Conservation (phyloP, 30 jellyfish, hydroid and myxozoan genomes). For the Cassiopea xamachana region DNA sequence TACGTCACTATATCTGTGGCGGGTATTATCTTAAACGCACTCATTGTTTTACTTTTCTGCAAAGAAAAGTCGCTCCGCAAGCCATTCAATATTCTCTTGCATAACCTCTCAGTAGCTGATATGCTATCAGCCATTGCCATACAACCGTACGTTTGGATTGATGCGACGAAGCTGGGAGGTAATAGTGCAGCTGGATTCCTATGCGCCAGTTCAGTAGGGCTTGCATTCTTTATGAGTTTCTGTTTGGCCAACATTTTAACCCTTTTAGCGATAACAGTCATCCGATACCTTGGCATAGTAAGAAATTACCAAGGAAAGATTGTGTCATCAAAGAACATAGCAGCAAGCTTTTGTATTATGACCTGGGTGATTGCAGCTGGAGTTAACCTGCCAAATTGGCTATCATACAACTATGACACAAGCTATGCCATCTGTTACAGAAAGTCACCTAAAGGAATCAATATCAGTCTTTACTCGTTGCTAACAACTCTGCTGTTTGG, state of each 20-base stretch:
- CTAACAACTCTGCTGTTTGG: not conserved
- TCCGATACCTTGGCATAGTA: not conserved
- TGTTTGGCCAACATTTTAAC: not conserved
- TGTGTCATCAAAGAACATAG: not conserved
- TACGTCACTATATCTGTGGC: not conserved
- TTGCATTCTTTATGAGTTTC: not conserved
- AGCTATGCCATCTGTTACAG: not conserved
- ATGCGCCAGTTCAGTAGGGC: constrained; percentile 12
- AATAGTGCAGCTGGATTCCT: not conserved
- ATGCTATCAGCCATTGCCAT: not conserved
- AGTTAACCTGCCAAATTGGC: not conserved
- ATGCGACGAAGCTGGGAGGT: not conserved
- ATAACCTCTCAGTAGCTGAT: not conserved
- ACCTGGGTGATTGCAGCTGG: not conserved
- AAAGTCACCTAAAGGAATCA: not conserved
- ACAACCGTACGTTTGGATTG: constrained; percentile 2
- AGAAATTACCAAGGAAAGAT: not conserved
- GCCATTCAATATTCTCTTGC: not conserved
- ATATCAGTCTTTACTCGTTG: not conserved
- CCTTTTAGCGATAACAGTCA: not conserved
- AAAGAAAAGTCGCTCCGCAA: not conserved
- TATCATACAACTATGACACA: not conserved
- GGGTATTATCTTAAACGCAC: not conserved
- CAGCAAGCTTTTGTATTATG: not conserved
- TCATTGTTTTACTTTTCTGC: not conserved